Conservation (phyloP, 2,888 invertebrate genomes). For the Venusia cambrica region DNA sequence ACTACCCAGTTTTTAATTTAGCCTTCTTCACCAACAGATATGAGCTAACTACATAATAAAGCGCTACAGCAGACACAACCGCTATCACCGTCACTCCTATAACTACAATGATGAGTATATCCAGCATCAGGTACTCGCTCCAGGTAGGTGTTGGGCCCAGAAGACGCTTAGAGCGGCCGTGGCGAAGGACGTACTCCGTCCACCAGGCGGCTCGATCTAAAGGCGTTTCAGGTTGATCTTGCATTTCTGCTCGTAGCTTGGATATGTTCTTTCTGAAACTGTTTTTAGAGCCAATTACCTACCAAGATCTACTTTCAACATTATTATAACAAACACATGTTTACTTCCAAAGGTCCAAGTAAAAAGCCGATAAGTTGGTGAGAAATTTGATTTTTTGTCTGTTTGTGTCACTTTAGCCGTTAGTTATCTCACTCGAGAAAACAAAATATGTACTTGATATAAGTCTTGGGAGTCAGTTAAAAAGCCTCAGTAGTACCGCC, state of each 20-base stretch:
- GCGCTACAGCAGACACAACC: neutral
- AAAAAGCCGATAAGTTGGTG: too few relatives aligned
- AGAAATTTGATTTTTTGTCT: too few relatives aligned
- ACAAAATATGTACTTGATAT: too few relatives aligned
- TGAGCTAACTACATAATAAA: conserved; percentile 1
- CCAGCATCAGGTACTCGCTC: conserved; percentile 25
- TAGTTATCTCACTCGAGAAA: too few relatives aligned
- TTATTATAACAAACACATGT: too few relatives aligned
- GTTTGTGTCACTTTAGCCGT: too few relatives aligned
- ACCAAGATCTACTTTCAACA: too few relatives aligned
- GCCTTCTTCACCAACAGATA: too few relatives aligned
- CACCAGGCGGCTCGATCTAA: conserved; percentile 40
- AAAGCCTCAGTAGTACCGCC: too few relatives aligned
- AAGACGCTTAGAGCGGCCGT: conserved; percentile 37
- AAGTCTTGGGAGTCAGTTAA: too few relatives aligned
- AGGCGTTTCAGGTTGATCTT: conserved; percentile 34
- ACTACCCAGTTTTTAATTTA: conserved; percentile 5
- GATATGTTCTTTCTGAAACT: conserved; percentile 27
- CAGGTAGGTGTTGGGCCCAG: conserved; percentile 35
- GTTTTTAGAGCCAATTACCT: too few relatives aligned
- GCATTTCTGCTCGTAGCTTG: conserved; percentile 27
- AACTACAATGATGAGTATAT: conserved; percentile 14
- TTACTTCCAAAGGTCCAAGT: too few relatives aligned
- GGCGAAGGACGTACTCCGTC: conserved; percentile 39
- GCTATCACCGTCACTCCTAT: neutral